phyloP scores from a whole-genome alignment of 2,888 invertebrate genomes.

The Orgyia antiqua region DNA sequence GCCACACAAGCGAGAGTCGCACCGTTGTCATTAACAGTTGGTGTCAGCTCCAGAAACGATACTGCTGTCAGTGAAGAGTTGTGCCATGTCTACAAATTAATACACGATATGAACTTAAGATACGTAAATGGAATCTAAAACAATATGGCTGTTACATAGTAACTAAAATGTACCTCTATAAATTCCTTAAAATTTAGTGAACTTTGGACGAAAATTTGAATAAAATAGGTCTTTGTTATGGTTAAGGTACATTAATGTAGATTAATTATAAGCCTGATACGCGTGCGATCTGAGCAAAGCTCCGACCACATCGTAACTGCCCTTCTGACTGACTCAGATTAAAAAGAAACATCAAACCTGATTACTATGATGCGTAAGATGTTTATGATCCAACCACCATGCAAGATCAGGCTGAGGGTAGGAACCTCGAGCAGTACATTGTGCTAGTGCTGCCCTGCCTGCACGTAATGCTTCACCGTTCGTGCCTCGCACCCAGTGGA shows the following conservation, averaged over 20 bases:
- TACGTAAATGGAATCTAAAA: too few relatives aligned
- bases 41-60: slow-evolving; percentile 56
- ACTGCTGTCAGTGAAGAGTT: slow-evolving; percentile 47
- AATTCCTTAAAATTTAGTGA: too few relatives aligned
- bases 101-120: too few relatives aligned
- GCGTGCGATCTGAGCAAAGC: too few relatives aligned
- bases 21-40: slow-evolving; percentile 55
- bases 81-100: slow-evolving; percentile 48
- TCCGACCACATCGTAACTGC: too few relatives aligned
- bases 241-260: too few relatives aligned
- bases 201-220: too few relatives aligned
- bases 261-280: too few relatives aligned
- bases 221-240: too few relatives aligned
- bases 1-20: slow-evolving; percentile 68
- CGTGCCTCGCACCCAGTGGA: slow-evolving; percentile 61
- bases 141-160: too few relatives aligned
- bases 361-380: slow-evolving; percentile 65
- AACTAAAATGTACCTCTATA: too few relatives aligned
- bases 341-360: slow-evolving; percentile 46
- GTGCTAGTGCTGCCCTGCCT: slow-evolving; percentile 52
- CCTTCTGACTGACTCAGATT: too few relatives aligned
- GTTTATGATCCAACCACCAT: slow-evolving; percentile 68
- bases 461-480: slow-evolving; percentile 51
- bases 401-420: slow-evolving; percentile 65
- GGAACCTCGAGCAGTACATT: slow-evolving; percentile 63